These are phyloP conservation scores for Pedetes capensis DNA, from an alignment of 2,113 vertebrate species.

Conservation along the genomic window DNA sequence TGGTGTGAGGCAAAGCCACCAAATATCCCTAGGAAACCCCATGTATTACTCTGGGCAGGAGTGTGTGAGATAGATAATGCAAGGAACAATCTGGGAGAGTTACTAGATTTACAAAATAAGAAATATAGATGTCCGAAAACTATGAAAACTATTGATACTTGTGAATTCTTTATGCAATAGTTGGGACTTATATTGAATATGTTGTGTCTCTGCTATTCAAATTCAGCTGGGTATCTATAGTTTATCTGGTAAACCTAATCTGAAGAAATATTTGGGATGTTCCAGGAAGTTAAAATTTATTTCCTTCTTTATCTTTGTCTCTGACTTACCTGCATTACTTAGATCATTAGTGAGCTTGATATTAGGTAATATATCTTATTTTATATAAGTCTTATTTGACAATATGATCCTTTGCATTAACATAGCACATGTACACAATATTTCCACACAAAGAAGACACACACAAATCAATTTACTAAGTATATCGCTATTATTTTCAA, in stretches of 20 bases:
- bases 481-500: background rate
- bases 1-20: background rate
- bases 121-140: background rate
- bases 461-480: background rate
- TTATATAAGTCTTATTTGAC: background rate
- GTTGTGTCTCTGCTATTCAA: background rate
- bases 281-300: background rate
- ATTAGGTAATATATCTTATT: background rate
- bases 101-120: background rate
- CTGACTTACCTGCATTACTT: background rate
- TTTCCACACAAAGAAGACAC: rapidly evolving
- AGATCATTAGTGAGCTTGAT: background rate
- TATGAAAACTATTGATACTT: background rate
- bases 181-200: background rate
- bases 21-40: background rate
- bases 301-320: background rate
- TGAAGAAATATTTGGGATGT: background rate
- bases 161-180: background rate
- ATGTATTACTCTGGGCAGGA: background rate
- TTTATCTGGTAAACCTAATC: background rate
- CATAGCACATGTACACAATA: background rate
- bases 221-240: background rate
- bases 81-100: background rate
- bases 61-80: background rate
- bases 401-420: background rate